Evolutionary conservation across 2,797 vertebrate species (phyloP).

Genomic region (Clarias pachynema): DNA sequence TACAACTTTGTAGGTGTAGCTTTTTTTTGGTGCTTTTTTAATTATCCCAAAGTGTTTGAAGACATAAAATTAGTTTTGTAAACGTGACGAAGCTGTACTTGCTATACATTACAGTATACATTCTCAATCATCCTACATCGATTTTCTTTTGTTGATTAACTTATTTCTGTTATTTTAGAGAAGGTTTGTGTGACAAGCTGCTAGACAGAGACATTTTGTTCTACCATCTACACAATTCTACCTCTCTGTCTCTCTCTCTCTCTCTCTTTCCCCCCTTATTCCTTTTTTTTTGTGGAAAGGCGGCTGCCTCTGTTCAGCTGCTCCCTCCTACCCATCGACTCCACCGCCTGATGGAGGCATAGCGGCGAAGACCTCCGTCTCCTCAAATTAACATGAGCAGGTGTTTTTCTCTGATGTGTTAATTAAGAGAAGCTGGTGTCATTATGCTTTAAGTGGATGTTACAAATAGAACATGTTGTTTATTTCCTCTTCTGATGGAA

Average conservation of each 20-base stretch:
- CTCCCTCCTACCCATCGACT: conserved; percentile 59
- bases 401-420: conserved; percentile 85
- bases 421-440: conserved; percentile 85
- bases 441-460: conserved; percentile 85
- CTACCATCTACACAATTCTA: background rate
- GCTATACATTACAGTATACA: background rate
- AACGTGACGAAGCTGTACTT: background rate
- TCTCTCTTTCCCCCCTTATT: background rate
- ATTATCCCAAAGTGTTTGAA: background rate
- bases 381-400: conserved; percentile 78
- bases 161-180: conserved; percentile 28
- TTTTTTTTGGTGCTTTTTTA: background rate
- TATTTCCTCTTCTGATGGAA: conserved; percentile 69
- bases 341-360: conserved; percentile 51
- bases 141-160: background rate
- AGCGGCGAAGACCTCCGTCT: conserved; percentile 67
- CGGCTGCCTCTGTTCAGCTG: conserved; percentile 58
- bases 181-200: conserved; percentile 6
- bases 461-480: conserved; percentile 78
- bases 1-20: no score
- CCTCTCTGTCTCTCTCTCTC: conserved; percentile 1
- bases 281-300: conserved; percentile 45
- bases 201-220: conserved; percentile 5
- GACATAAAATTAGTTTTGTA: background rate
- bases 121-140: background rate